Conservation (phyloP, 2,113 vertebrate genomes). For the Plotosus lineatus region DNA sequence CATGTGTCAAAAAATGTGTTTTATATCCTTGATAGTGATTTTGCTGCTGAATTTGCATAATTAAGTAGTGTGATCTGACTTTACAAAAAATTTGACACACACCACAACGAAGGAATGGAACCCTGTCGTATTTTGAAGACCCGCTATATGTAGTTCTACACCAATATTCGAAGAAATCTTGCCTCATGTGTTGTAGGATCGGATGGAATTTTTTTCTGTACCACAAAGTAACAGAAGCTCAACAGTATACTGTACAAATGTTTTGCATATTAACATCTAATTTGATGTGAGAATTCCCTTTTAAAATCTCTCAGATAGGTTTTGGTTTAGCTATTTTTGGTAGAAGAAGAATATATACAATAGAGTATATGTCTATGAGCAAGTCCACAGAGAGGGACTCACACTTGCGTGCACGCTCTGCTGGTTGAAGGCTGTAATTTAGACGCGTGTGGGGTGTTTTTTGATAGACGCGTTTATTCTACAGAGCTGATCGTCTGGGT, state of each 20-base stretch:
- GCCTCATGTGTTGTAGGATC: neutral
- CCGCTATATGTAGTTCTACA: neutral
- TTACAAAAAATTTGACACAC: too few relatives aligned
- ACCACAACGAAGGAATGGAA: too few relatives aligned
- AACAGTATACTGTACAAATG: neutral
- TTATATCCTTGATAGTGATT: too few relatives aligned
- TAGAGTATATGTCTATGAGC: too few relatives aligned
- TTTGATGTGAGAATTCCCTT: neutral
- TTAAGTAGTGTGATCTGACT: too few relatives aligned
- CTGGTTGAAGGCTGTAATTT: conserved; percentile 28
- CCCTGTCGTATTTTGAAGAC: too few relatives aligned
- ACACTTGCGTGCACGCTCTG: conserved; percentile 2
- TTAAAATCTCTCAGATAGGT: neutral
- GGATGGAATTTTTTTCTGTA: neutral
- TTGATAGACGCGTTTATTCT: conserved; percentile 18
- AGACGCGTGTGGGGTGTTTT: conserved; percentile 32
- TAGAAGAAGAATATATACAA: neutral
- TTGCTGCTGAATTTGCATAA: too few relatives aligned
- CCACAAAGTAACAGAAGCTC: neutral
- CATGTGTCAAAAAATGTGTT: too few relatives aligned
- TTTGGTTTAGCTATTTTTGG: neutral
- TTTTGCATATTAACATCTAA: neutral
- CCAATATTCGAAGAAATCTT: neutral
- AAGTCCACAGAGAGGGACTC: neutral
- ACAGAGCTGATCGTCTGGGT: conserved; percentile 4